phyloP scores from a whole-genome alignment of 2,888 invertebrate species.

The Choristoneura rosaceana region DNA sequence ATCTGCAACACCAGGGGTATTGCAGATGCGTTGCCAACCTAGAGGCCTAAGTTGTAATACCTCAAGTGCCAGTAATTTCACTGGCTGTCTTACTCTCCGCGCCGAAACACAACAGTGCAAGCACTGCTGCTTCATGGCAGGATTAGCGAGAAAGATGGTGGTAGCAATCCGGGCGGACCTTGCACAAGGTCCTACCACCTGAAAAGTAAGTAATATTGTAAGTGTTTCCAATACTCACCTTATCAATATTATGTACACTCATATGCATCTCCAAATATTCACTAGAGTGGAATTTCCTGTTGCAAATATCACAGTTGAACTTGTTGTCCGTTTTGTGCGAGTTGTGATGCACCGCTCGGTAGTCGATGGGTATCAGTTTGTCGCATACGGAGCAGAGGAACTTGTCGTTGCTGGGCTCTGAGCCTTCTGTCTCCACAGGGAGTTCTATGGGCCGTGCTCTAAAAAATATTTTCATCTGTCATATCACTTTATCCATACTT shows the following conservation, averaged over 20 bases:
- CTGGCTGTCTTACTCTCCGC: too few relatives aligned
- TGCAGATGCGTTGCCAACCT: too few relatives aligned
- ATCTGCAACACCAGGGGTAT: too few relatives aligned
- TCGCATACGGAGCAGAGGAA: slow-evolving; percentile 84
- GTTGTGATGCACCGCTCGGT: slow-evolving; percentile 87
- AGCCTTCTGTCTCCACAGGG: slow-evolving; percentile 72
- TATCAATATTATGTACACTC: slow-evolving; percentile 87
- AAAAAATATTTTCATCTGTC: slow-evolving; percentile 9
- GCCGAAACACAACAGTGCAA: too few relatives aligned
- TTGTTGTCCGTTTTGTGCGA: slow-evolving; percentile 87
- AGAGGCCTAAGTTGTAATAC: too few relatives aligned
- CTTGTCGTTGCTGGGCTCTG: slow-evolving; percentile 55
- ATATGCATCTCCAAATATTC: slow-evolving; percentile 90
- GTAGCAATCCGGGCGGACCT: too few relatives aligned
- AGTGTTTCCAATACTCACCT: slow-evolving; percentile 61
- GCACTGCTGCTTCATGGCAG: too few relatives aligned
- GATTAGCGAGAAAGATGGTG: too few relatives aligned
- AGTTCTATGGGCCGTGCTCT: slow-evolving; percentile 75
- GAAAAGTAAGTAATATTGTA: background rate
- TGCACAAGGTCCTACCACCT: too few relatives aligned
- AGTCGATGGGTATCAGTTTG: slow-evolving; percentile 75
- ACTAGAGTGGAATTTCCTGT: slow-evolving; percentile 88
- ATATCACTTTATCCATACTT: too few relatives aligned
- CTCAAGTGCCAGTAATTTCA: too few relatives aligned
- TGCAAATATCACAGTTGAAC: slow-evolving; percentile 88